Percentiles rank a stretch among this genome's conserved stretches.
Conservation (phyloP, 2,797 vertebrate genomes). For the Cirrhinus mrigala region DNA sequence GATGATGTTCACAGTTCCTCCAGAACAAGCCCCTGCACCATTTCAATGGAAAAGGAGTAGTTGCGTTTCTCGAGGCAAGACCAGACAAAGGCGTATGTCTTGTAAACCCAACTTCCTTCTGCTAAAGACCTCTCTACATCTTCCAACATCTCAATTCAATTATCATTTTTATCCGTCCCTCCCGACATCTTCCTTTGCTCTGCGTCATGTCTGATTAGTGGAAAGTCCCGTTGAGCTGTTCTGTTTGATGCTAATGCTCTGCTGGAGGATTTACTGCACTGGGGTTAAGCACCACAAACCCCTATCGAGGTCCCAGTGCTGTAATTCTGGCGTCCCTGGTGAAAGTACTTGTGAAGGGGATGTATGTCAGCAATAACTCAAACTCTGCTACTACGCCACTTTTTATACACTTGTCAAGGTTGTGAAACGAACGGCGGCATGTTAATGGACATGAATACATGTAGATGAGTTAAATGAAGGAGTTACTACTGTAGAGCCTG, state of each 20-base stretch:
- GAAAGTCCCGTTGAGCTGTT: conserved; percentile 72
- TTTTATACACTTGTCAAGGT: conserved; percentile 17
- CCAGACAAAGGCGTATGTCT: not conserved
- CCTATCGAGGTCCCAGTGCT: conserved; percentile 20
- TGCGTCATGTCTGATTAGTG: conserved; percentile 70
- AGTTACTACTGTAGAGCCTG: conserved; percentile 7
- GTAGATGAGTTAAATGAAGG: conserved; percentile 39
- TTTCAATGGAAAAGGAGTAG: conserved; percentile 4
- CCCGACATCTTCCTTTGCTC: conserved; percentile 72
- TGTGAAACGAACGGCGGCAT: not conserved
- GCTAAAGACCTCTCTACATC: conserved; percentile 29
- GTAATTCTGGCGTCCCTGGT: conserved; percentile 26
- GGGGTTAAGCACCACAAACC: conserved; percentile 23
- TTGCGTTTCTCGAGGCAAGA: not conserved
- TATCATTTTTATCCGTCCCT: conserved; percentile 23
- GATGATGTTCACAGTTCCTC: not conserved
- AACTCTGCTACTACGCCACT: not conserved
- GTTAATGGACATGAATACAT: conserved; percentile 28
- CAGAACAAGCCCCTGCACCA: not conserved
- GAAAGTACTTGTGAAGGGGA: conserved; percentile 47
- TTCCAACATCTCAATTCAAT: conserved; percentile 32
- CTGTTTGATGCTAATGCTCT: conserved; percentile 69
- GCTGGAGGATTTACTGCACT: conserved; percentile 74
- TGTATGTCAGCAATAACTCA: conserved; percentile 53
- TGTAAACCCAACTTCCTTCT: conserved; percentile 16